These are phyloP conservation scores for Zaprionus taronus DNA, from an alignment of 1,140 invertebrate species.

Conservation along the genomic window DNA sequence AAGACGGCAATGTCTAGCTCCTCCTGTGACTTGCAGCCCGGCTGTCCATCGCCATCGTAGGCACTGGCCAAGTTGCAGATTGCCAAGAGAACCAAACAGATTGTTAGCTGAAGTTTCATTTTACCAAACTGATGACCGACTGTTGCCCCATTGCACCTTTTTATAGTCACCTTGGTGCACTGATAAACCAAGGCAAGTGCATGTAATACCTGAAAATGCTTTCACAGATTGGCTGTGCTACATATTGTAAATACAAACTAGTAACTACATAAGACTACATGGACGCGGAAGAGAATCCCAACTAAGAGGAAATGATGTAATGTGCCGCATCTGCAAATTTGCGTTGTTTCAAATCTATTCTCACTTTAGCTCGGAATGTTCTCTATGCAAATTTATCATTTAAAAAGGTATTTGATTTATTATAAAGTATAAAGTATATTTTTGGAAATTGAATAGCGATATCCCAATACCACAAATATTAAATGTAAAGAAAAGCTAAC, in stretches of 20 bases:
- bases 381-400: too few relatives aligned
- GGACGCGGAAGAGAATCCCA: background rate
- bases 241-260: constrained; percentile 16
- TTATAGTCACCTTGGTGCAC: constrained; percentile 51
- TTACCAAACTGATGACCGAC: constrained; percentile 31
- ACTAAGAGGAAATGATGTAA: background rate
- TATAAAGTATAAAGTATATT: too few relatives aligned
- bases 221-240: constrained; percentile 52
- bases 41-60: constrained; percentile 62
- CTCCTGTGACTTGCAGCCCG: constrained; percentile 60
- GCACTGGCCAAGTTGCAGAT: constrained; percentile 28
- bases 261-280: background rate
- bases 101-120: constrained; percentile 64
- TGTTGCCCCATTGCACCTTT: constrained; percentile 26
- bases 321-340: background rate
- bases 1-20: constrained; percentile 60
- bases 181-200: constrained; percentile 27
- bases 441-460: too few relatives aligned
- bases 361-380: too few relatives aligned
- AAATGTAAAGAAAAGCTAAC: too few relatives aligned
- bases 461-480: too few relatives aligned
- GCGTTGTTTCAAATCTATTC: too few relatives aligned
- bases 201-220: constrained; percentile 62
- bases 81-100: constrained; percentile 51
- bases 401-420: too few relatives aligned